Evolutionary conservation across 1,140 invertebrate species (phyloP), one percentile per base, ranked within the genome.

Genomic region (Heliothis subflexa): DNA sequence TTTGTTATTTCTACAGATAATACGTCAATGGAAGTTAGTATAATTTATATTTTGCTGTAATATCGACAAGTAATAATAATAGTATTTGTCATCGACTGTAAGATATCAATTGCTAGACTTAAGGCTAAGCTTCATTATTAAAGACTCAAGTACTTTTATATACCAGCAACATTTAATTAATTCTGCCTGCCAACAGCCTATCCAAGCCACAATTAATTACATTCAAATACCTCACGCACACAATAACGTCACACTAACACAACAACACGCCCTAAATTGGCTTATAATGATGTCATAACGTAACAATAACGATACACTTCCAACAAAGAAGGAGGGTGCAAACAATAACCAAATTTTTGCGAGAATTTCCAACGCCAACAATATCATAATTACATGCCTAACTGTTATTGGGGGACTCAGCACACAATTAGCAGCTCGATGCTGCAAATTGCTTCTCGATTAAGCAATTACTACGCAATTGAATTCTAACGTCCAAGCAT

Each of bases 361-460:
- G 16, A 59, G 55, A 59, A 59, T 59, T 59, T 14, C 21, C 21
- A 5, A 28, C 55, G 21, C 21, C 55, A 59, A 59, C 55, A 66
- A 66, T 66, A 49, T 49, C 16, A n/a, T 66, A 66, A 66, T 66
- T 49, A 66, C 45, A 49, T 25, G 62, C 13, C 45, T 66, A 49
- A 66, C 45, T 49, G 21, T 66, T 11, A 71, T 54, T 71, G 25
- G 50, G 49, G 7, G 66, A 7, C 21, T 50, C 12, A 28, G 7
- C 50, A 40, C n/a, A 55, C 14, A 54, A 71, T 71, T 71, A 71
- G n/a, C 16, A 54, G 50, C 28, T 55, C 33, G 21, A 40, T 54
- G 28, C 50, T 55, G 25, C 16, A 55, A 70, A 70, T 70, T 55
- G 68, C 50, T 18, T 45, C n/a, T 18, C 25, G 50, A 71, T 71